Percentiles rank a stretch among this genome's conserved stretches.
These are phyloP conservation scores for Manacus vitellinus DNA, from an alignment of 2,113 vertebrate genomes.

Conservation along the genomic window DNA sequence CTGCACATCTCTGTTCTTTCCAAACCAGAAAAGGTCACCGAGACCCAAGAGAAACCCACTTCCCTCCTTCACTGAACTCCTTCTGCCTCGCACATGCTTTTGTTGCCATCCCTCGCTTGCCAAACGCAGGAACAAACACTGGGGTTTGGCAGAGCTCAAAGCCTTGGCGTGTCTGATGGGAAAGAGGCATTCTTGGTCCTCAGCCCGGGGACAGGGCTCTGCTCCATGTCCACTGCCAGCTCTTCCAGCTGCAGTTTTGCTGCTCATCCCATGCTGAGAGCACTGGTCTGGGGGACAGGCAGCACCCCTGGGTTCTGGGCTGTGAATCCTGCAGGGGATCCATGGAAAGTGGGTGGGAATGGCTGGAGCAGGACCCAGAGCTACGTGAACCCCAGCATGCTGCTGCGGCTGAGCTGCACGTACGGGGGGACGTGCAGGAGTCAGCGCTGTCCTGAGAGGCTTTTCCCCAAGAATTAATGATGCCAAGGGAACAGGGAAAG, in stretches of 20 bases:
- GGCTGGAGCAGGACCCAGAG: neutral
- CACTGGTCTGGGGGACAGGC: neutral
- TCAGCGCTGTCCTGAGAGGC: neutral
- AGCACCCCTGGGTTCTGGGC: conserved; percentile 24
- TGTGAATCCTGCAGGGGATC: neutral
- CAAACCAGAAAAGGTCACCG: conserved; percentile 45
- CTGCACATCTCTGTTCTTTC: neutral
- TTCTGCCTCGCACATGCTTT: conserved; percentile 9
- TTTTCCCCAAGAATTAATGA: neutral
- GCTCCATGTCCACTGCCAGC: neutral
- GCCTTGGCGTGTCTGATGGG: conserved; percentile 3
- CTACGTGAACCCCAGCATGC: neutral
- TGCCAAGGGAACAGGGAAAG: neutral
- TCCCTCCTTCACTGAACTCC: conserved; percentile 37
- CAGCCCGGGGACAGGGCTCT: neutral
- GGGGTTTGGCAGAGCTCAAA: conserved; percentile 40
- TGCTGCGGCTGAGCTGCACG: neutral
- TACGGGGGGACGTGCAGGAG: neutral
- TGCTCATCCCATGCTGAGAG: neutral
- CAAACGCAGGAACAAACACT: conserved; percentile 52
- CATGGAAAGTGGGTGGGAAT: neutral
- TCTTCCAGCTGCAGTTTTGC: conserved; percentile 3
- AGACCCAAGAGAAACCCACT: conserved; percentile 44
- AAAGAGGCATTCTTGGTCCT: conserved; percentile 37
- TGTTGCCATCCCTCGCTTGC: conserved; percentile 3